Percentiles rank a stretch among this genome's conserved stretches.
phyloP scores from a whole-genome alignment of 2,888 invertebrate species.

The Spodoptera exigua region DNA sequence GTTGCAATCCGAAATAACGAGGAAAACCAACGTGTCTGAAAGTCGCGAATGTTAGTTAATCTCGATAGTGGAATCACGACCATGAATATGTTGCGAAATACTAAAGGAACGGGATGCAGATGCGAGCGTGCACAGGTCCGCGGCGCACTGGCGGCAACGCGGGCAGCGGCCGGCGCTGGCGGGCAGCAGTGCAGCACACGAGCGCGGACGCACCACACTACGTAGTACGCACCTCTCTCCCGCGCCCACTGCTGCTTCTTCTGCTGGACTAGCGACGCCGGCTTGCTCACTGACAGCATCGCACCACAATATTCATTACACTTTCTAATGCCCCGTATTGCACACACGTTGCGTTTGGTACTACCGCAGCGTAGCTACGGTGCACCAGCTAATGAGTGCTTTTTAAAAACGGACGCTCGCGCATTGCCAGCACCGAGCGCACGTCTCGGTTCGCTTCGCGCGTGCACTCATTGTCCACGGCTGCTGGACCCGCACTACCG shows the following conservation, averaged over 20 bases:
- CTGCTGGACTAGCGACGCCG: slow-evolving; percentile 93
- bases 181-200: slow-evolving; percentile 32
- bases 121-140: slow-evolving; percentile 53
- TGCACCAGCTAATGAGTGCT: slow-evolving; percentile 86
- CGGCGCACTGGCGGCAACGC: slow-evolving; percentile 47
- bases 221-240: slow-evolving; percentile 93
- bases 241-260: slow-evolving; percentile 98
- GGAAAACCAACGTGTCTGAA: slow-evolving; percentile 56
- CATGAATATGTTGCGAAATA: slow-evolving; percentile 72
- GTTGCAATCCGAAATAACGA: slow-evolving; percentile 58
- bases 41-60: slow-evolving; percentile 55
- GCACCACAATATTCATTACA: slow-evolving; percentile 85
- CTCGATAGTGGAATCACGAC: slow-evolving; percentile 68
- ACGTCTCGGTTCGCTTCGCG: slow-evolving; percentile 83
- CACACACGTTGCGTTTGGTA: slow-evolving; percentile 81
- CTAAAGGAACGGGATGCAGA: slow-evolving; percentile 57
- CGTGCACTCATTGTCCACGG: slow-evolving; percentile 84
- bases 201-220: slow-evolving; percentile 56
- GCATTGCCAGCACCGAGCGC: slow-evolving; percentile 72
- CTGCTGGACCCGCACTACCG: slow-evolving; percentile 70
- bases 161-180: slow-evolving; percentile 22
- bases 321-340: slow-evolving; percentile 86
- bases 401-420: slow-evolving; percentile 82
- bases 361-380: slow-evolving; percentile 80
- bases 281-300: slow-evolving; percentile 87